Evolutionary conservation across 2,888 invertebrate species (phyloP).

Genomic region (Athrips mouffetella): DNA sequence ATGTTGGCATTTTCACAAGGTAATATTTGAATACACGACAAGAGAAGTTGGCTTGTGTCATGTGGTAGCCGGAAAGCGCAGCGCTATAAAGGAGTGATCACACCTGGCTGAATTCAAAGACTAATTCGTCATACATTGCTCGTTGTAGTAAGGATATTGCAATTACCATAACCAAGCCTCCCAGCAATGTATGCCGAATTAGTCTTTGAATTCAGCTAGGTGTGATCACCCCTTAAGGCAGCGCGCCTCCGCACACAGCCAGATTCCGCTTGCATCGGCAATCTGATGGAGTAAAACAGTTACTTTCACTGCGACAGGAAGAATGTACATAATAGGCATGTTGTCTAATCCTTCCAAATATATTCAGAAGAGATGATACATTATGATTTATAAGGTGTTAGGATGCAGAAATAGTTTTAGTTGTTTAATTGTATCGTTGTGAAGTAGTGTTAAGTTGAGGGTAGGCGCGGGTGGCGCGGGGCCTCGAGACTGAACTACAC

Average conservation of each 20-base stretch:
- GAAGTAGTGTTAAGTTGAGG: constrained; percentile 70
- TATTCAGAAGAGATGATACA: constrained; percentile 60
- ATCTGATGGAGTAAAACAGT: constrained; percentile 45
- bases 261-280: constrained; percentile 48
- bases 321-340: constrained; percentile 65
- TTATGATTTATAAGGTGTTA: constrained; percentile 62
- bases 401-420: constrained; percentile 74
- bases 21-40: constrained; percentile 20
- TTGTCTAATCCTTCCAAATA: constrained; percentile 69
- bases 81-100: constrained; percentile 19
- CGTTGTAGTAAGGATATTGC: no score
- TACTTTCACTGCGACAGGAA: constrained; percentile 55
- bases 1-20: constrained; percentile 10
- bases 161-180: no score
- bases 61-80: constrained; percentile 19
- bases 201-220: no score
- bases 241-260: constrained; percentile 26
- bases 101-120: no score
- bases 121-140: no score
- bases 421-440: constrained; percentile 74
- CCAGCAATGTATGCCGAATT: no score
- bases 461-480: constrained; percentile 56
- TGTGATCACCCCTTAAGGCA: no score
- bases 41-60: constrained; percentile 28
- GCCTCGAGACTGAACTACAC: constrained; percentile 74